phyloP scores from a whole-genome alignment of 2,797 vertebrate species.

The Rachycentron canadum region DNA sequence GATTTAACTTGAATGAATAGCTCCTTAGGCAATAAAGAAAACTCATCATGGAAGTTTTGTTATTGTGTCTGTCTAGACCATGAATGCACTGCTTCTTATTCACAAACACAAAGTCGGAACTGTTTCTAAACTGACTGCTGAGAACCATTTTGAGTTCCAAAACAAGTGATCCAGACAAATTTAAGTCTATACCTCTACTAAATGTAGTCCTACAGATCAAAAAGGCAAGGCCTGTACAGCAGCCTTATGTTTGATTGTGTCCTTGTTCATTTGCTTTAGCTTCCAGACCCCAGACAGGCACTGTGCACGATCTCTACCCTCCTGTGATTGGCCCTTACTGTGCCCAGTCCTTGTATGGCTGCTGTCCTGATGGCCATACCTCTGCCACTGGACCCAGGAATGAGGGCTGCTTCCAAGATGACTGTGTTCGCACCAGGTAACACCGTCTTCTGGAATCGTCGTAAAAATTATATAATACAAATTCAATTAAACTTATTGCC shows the following conservation, averaged over 20 bases:
- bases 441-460: background rate
- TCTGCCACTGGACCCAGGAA: conserved; percentile 81
- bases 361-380: conserved; percentile 90
- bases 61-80: conserved; percentile 45
- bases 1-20: conserved; percentile 4
- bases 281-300: conserved; percentile 51
- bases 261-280: conserved; percentile 64
- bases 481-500: background rate
- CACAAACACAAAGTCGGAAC: conserved; percentile 1
- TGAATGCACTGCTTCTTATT: conserved; percentile 20
- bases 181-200: background rate
- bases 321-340: conserved; percentile 77
- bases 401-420: conserved; percentile 82
- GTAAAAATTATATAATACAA: background rate
- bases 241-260: conserved; percentile 14
- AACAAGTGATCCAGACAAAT: conserved; percentile 1
- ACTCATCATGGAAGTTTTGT: no score
- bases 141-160: conserved; percentile 16
- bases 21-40: conserved; percentile 6
- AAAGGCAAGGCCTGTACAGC: background rate
- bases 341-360: conserved; percentile 85
- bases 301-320: conserved; percentile 60
- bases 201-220: background rate
- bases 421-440: conserved; percentile 89
- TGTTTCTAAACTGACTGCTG: conserved; percentile 11